phyloP scores from a whole-genome alignment of 1,140 invertebrate genomes.

The Asbolus verrucosus region DNA sequence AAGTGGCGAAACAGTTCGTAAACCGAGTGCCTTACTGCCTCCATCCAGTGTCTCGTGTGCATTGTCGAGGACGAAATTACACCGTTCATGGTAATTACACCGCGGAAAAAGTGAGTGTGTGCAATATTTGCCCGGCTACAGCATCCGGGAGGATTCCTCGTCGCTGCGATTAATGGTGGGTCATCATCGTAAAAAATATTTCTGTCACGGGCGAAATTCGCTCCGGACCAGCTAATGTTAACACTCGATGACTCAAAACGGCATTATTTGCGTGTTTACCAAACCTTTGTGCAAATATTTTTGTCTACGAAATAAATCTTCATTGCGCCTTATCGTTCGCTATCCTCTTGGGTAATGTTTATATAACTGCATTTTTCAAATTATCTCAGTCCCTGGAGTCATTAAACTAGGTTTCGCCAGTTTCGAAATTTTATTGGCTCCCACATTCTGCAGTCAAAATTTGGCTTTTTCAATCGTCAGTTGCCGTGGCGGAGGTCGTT shows the following conservation, averaged over 20 bases:
- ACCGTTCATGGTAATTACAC: background rate
- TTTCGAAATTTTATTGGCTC: too few species aligned
- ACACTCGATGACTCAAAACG: too few species aligned
- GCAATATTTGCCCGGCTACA: conserved; percentile 30
- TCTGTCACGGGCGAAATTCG: background rate
- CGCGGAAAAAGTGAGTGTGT: conserved; percentile 18
- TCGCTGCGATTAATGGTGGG: conserved; percentile 26
- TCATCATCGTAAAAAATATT: conserved; percentile 10
- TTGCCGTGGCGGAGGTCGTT: conserved; percentile 16
- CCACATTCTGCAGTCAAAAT: too few species aligned
- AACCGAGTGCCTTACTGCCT: conserved; percentile 16
- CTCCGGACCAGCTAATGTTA: too few species aligned
- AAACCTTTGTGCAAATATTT: background rate
- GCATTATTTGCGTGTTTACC: background rate
- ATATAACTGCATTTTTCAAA: conserved; percentile 12
- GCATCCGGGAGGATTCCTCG: conserved; percentile 29
- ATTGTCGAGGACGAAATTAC: conserved; percentile 16
- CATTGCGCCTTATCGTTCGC: background rate
- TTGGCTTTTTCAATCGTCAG: too few species aligned
- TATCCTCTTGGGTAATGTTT: conserved; percentile 6
- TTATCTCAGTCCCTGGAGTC: background rate
- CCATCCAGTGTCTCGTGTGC: background rate
- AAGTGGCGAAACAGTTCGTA: conserved; percentile 22
- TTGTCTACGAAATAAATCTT: background rate
- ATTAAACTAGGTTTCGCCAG: conserved; percentile 1